A percentile compares a stretch with the other conserved stretches of the same genome.
These are phyloP conservation scores for Lacerta bilineata DNA, from an alignment of 2,797 vertebrate genomes.

Conservation along the genomic window DNA sequence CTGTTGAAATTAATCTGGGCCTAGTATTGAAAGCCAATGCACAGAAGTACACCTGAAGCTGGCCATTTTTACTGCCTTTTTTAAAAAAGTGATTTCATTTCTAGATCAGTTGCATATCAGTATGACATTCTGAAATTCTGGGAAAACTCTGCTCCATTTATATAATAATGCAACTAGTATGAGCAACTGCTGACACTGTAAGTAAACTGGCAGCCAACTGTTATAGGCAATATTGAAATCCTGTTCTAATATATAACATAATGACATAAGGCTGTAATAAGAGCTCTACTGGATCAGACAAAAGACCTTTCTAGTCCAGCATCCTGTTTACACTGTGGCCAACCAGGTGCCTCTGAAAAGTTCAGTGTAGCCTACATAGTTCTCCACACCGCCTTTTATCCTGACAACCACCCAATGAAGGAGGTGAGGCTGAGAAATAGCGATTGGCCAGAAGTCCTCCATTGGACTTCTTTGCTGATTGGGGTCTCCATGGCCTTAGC, in stretches of 20 bases:
- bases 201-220: background rate
- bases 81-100: constrained; percentile 1
- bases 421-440: no score
- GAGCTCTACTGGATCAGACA: no score
- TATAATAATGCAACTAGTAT: background rate
- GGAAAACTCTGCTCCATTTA: no score
- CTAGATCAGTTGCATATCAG: background rate
- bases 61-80: background rate
- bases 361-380: background rate
- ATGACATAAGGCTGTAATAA: no score
- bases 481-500: background rate
- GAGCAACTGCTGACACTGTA: background rate
- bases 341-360: no score
- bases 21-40: background rate
- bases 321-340: no score
- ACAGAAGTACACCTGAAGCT: background rate
- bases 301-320: no score
- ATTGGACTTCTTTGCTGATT: background rate
- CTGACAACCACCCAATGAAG: background rate
- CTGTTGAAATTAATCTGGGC: no score
- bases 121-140: background rate
- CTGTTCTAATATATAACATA: background rate
- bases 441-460: background rate
- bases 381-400: rapidly evolving
- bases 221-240: background rate